Evolutionary conservation across 2,797 vertebrate genomes (phyloP).

Genomic region (Muraenolepis orangiensis): DNA sequence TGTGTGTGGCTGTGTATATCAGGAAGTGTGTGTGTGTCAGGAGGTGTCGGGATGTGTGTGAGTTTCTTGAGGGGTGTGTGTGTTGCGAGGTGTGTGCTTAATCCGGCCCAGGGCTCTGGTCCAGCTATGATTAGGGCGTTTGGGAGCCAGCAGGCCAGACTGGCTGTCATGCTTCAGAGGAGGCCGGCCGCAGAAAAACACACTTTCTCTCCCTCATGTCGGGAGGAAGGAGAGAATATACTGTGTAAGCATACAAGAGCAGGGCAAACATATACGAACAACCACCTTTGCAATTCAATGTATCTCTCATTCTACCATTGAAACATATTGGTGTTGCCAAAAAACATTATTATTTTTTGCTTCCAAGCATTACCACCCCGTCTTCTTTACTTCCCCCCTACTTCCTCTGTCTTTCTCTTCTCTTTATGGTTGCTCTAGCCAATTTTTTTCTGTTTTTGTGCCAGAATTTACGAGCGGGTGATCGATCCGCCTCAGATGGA

Average conservation of each 20-base stretch:
- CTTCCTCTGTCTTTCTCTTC: not conserved
- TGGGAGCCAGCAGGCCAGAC: slow-evolving; percentile 37
- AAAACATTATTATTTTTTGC: no score
- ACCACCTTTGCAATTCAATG: no score
- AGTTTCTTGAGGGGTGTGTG: not conserved
- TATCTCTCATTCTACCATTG: slow-evolving; percentile 40
- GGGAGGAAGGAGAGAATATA: slow-evolving; percentile 19
- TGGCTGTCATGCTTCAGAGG: slow-evolving; percentile 56
- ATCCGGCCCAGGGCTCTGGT: slow-evolving; percentile 43
- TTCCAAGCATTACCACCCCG: not conserved
- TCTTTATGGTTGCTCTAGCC: no score
- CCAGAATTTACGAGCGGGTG: slow-evolving; percentile 92
- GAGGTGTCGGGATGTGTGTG: not conserved
- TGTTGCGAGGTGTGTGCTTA: slow-evolving; percentile 40
- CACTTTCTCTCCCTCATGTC: slow-evolving; percentile 32
- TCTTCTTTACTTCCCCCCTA: not conserved
- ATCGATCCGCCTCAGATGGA: slow-evolving; percentile 89
- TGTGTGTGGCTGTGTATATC: no score
- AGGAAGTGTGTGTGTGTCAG: no score
- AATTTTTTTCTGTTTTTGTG: slow-evolving; percentile 24
- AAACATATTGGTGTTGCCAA: slow-evolving; percentile 47
- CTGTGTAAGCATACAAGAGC: slow-evolving; percentile 4
- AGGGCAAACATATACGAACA: slow-evolving; percentile 13
- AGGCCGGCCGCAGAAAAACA: slow-evolving; percentile 24
- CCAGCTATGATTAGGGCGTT: slow-evolving; percentile 53